Percentiles rank a stretch among this genome's conserved stretches.
phyloP scores from a whole-genome alignment of 2,113 vertebrate species.

The Lota lota region DNA sequence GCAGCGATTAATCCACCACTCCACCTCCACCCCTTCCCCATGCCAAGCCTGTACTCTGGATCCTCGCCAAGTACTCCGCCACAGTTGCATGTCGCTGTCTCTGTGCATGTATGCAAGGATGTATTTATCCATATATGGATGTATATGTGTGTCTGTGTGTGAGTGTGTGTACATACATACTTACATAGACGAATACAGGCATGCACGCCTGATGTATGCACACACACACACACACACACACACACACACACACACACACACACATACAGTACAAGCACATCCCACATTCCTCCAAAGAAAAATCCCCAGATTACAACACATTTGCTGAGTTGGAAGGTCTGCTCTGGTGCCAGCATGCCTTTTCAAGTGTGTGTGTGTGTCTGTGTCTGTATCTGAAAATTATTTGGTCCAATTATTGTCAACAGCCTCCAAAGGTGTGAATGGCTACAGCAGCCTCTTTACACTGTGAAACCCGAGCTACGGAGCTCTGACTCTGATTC shows the following conservation, averaged over 20 bases:
- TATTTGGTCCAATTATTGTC: conserved; percentile 47
- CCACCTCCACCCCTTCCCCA: too few relatives aligned
- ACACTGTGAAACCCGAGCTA: conserved; percentile 16
- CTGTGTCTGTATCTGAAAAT: conserved; percentile 17
- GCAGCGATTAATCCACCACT: conserved; percentile 40
- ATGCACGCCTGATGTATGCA: neutral
- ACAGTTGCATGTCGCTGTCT: too few relatives aligned
- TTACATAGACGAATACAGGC: neutral
- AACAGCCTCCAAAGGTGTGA: conserved; percentile 32
- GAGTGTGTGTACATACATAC: neutral
- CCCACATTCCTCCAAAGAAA: conserved; percentile 16
- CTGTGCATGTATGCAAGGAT: too few relatives aligned
- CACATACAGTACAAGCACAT: neutral
- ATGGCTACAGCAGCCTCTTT: conserved; percentile 32
- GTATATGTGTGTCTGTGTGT: neutral
- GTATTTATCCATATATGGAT: too few relatives aligned
- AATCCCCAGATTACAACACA: conserved; percentile 19
- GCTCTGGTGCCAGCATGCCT: conserved; percentile 9
- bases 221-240: neutral
- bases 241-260: conserved; percentile 6
- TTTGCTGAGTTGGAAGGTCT: conserved; percentile 23
- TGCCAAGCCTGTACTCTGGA: too few relatives aligned
- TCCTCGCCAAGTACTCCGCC: too few relatives aligned
- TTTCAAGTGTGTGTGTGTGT: conserved; percentile 19
- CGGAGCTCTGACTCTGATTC: conserved; percentile 2